These are phyloP conservation scores for Nomada goodeniana DNA, from an alignment of 2,888 invertebrate species.

Conservation along the genomic window DNA sequence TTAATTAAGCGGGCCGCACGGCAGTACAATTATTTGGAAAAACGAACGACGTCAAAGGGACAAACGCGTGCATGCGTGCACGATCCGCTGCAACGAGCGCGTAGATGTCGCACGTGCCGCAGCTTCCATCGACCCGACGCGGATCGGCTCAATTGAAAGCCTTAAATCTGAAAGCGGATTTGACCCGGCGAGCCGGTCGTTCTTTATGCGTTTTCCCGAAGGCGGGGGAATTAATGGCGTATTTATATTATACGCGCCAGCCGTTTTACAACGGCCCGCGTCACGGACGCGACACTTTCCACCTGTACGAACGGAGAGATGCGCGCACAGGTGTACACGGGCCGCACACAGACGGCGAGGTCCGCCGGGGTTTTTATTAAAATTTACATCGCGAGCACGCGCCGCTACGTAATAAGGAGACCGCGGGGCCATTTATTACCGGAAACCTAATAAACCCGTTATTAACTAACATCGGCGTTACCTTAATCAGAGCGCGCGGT, in stretches of 20 bases:
- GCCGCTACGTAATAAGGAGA: conserved; percentile 57
- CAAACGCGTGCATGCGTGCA: too few species aligned
- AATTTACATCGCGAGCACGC: conserved; percentile 55
- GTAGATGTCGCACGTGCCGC: too few species aligned
- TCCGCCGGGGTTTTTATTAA: conserved; percentile 66
- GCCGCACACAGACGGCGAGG: not conserved
- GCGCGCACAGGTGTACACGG: not conserved
- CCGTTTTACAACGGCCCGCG: not conserved
- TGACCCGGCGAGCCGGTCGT: conserved; percentile 34
- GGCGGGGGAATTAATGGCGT: conserved; percentile 50
- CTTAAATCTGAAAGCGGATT: conserved; percentile 54
- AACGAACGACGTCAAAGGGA: too few species aligned
- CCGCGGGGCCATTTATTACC: conserved; percentile 58
- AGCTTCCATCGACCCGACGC: not conserved
- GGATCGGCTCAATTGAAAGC: conserved; percentile 37
- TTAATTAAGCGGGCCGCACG: too few species aligned
- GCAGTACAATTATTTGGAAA: too few species aligned
- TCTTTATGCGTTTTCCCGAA: conserved; percentile 50
- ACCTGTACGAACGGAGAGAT: not conserved
- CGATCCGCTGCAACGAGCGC: too few species aligned
- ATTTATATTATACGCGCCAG: too few species aligned
- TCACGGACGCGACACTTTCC: not conserved
- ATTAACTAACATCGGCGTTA: conserved; percentile 66
- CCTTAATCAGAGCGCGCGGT: conserved; percentile 58
- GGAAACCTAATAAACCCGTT: conserved; percentile 63